phyloP scores from a whole-genome alignment of 2,888 invertebrate species.

The Acleris cristana region DNA sequence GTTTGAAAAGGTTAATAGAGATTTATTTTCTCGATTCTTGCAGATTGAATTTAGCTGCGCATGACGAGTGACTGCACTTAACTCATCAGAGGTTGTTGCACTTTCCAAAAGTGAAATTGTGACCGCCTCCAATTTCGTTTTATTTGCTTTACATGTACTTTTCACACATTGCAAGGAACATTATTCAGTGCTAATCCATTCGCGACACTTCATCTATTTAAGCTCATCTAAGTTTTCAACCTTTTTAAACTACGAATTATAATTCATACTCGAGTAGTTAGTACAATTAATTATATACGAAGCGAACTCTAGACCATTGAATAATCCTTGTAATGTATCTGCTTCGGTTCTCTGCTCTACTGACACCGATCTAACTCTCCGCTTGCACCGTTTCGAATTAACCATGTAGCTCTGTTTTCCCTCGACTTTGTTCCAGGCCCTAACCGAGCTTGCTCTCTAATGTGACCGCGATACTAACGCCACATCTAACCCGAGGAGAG shows the following conservation, averaged over 20 bases:
- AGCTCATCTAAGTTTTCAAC: slow-evolving; percentile 42
- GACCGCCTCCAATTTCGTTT: slow-evolving; percentile 50
- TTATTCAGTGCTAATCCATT: slow-evolving; percentile 64
- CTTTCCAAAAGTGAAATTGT: slow-evolving; percentile 51
- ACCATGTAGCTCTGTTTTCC: slow-evolving; percentile 80
- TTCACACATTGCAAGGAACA: slow-evolving; percentile 77
- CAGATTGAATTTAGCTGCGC: slow-evolving; percentile 49
- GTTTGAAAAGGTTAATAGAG: no score
- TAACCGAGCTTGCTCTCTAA: slow-evolving; percentile 85
- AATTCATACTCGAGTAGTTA: slow-evolving; percentile 36
- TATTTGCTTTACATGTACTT: slow-evolving; percentile 67
- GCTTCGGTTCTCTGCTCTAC: slow-evolving; percentile 65
- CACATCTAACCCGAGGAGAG: slow-evolving; percentile 78
- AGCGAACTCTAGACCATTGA: slow-evolving; percentile 40
- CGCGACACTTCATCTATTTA: slow-evolving; percentile 44
- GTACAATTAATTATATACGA: slow-evolving; percentile 12
- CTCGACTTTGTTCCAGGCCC: slow-evolving; percentile 84
- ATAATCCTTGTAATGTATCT: slow-evolving; percentile 76
- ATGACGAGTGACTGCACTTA: slow-evolving; percentile 50
- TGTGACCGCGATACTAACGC: slow-evolving; percentile 84
- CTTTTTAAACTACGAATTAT: slow-evolving; percentile 12
- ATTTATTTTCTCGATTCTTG: slow-evolving; percentile 32
- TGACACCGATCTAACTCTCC: slow-evolving; percentile 71
- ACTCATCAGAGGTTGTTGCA: slow-evolving; percentile 44
- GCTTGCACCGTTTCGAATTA: slow-evolving; percentile 79